phyloP scores from a whole-genome alignment of 2,888 invertebrate species.

The Fragum whitleyi region DNA sequence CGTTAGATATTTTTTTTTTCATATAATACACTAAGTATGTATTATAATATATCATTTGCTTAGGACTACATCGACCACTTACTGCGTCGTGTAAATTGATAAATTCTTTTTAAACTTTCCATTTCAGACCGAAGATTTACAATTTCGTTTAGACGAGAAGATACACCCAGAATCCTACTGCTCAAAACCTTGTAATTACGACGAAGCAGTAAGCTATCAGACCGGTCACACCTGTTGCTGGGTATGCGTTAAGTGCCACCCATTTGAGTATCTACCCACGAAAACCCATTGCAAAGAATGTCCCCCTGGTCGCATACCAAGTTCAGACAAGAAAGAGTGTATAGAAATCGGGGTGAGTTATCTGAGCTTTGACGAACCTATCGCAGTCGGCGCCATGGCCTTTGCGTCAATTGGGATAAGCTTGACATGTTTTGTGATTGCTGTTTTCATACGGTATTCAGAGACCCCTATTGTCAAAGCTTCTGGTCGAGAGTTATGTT shows the following conservation, averaged over 20 bases:
- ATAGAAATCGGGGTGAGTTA: conserved; percentile 86
- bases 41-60: too few species aligned
- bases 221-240: conserved; percentile 88
- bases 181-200: conserved; percentile 94
- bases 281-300: conserved; percentile 93
- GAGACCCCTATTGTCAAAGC: conserved; percentile 86
- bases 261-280: conserved; percentile 88
- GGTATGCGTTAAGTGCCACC: conserved; percentile 90
- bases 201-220: conserved; percentile 96
- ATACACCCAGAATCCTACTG: conserved; percentile 95
- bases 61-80: too few species aligned
- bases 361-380: conserved; percentile 89
- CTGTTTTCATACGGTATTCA: conserved; percentile 83
- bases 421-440: conserved; percentile 82
- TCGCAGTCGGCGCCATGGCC: conserved; percentile 97
- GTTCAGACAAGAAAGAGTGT: conserved; percentile 88
- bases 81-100: too few species aligned
- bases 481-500: conserved; percentile 85
- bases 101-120: too few species aligned
- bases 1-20: too few species aligned
- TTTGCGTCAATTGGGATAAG: conserved; percentile 84
- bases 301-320: conserved; percentile 92
- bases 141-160: conserved; percentile 92
- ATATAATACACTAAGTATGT: too few species aligned
- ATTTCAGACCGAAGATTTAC: conserved; percentile 88